A percentile compares a stretch with the other conserved stretches of the same genome.
Conservation (phyloP, 2,888 invertebrate species). For the Pollenia amentaria region DNA sequence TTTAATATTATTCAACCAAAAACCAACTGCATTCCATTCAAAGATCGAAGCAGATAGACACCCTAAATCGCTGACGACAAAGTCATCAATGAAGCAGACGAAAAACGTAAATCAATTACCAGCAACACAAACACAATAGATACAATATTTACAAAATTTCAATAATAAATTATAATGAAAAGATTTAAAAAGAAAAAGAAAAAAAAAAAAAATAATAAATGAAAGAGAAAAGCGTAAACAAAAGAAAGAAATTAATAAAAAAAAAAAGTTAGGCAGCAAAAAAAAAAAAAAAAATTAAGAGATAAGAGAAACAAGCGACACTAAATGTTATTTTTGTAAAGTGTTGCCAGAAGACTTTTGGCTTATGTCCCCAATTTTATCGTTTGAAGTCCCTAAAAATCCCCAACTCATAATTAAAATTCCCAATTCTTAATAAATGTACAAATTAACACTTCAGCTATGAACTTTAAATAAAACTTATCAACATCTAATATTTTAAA, state of each 20-base stretch:
- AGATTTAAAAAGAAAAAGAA: constrained; percentile 32
- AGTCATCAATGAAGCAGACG: constrained; percentile 13
- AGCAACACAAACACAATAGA: constrained; percentile 29
- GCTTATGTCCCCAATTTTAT: no score
- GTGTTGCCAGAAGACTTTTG: no score
- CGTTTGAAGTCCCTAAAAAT: no score
- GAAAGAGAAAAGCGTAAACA: constrained; percentile 32
- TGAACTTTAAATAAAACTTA: no score
- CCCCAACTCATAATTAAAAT: no score
- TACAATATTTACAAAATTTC: not conserved
- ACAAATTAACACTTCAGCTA: no score
- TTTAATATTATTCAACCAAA: not conserved
- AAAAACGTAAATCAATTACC: constrained; percentile 55
- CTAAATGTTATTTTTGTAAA: not conserved
- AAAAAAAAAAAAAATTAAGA: not conserved
- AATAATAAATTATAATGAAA: not conserved
- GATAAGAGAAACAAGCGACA: constrained; percentile 13
- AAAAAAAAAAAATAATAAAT: constrained; percentile 32
- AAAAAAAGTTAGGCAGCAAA: constrained; percentile 4
- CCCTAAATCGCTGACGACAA: constrained; percentile 35
- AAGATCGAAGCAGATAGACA: not conserved
- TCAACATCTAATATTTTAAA: no score
- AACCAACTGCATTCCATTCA: constrained; percentile 28
- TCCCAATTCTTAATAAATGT: no score
- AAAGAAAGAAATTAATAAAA: constrained; percentile 45